Evolutionary conservation across 2,888 invertebrate species (phyloP).

Genomic region (Beris chalybata): DNA sequence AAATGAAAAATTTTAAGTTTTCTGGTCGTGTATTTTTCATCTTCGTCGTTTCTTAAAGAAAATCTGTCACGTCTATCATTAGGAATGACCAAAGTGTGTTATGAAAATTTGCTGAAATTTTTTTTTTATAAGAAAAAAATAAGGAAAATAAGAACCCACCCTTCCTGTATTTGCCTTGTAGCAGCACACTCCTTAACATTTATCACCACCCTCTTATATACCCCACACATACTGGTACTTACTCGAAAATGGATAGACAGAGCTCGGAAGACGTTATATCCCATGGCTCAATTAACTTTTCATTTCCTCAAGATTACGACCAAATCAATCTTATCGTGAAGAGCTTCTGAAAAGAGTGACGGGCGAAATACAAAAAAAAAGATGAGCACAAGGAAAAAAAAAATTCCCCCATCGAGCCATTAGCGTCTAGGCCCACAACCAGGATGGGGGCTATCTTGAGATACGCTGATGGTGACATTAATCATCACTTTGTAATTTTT

Average conservation of each 20-base stretch:
- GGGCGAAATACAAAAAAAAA: neutral
- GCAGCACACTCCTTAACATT: too few species aligned
- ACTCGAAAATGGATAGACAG: too few species aligned
- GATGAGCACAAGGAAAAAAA: slow-evolving; percentile 4
- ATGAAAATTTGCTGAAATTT: neutral
- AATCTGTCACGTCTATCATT: too few species aligned
- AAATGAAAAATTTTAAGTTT: too few species aligned
- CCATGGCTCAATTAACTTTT: neutral
- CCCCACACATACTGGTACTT: too few species aligned
- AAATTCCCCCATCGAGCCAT: slow-evolving; percentile 17
- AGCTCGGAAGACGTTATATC: neutral
- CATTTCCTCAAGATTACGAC: slow-evolving; percentile 3
- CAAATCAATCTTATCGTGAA: slow-evolving; percentile 15
- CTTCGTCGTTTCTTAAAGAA: too few species aligned
- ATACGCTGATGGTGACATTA: slow-evolving; percentile 21
- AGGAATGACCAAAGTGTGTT: too few species aligned
- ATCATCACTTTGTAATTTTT: slow-evolving; percentile 24
- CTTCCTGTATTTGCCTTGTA: too few species aligned
- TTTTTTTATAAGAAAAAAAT: neutral
- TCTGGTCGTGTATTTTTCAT: too few species aligned
- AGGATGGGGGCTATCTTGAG: slow-evolving; percentile 7
- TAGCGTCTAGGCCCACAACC: slow-evolving; percentile 15
- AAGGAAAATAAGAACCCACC: neutral
- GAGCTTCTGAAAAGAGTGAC: neutral
- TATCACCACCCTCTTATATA: too few species aligned